Evolutionary conservation across 30 jellyfish, hydroid and myxozoan species (phyloP), one percentile per base, ranked within the genome.

Genomic region (Mastigias papua): DNA sequence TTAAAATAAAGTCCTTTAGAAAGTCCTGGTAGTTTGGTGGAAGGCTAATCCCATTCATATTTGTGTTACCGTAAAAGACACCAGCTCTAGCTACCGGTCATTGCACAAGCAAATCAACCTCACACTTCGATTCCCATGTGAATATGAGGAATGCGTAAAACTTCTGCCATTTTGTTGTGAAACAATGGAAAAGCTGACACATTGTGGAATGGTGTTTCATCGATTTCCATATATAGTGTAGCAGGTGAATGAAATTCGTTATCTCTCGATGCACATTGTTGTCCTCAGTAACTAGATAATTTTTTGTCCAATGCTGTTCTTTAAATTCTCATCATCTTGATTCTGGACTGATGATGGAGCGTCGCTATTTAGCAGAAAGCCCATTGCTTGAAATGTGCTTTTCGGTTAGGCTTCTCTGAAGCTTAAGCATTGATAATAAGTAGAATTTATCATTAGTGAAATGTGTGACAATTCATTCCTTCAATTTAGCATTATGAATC

Each of bases 1-100:
- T 73, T 10, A 89, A 22, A 57, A 89, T 92, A 76, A 89, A 89
- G 27, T 34, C 87, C 72, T 89, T 72, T 20, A 89, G 83, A 64
- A 89, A 42, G 33, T 71, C 82, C 22, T 89, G 97, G 31, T 58
- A 80, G 50, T 57, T 34, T 42, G 35, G n/a, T 1, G 97, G 93
- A 34, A 89, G 85, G 22, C 57, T 22, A 28, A 21, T 28, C 54
- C 28, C 1, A 10, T 33, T 49, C 86, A 49, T 75, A 51, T 49
- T 48, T 17, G 8, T 10, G 31, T 28, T 0, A 15, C 13, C 13
- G 7, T 42, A 4, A 4, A 42, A 4, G 54, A 4, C 54, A 15
- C 54, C n/a, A n/a, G n/a, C n/a, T n/a, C n/a, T n/a, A n/a, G n/a
- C n/a, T n/a, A n/a, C n/a, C n/a, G n/a, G n/a, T n/a, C n/a, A 42